Evolutionary conservation across 2,113 vertebrate genomes (phyloP).

Genomic region (Actenoides hombroni): DNA sequence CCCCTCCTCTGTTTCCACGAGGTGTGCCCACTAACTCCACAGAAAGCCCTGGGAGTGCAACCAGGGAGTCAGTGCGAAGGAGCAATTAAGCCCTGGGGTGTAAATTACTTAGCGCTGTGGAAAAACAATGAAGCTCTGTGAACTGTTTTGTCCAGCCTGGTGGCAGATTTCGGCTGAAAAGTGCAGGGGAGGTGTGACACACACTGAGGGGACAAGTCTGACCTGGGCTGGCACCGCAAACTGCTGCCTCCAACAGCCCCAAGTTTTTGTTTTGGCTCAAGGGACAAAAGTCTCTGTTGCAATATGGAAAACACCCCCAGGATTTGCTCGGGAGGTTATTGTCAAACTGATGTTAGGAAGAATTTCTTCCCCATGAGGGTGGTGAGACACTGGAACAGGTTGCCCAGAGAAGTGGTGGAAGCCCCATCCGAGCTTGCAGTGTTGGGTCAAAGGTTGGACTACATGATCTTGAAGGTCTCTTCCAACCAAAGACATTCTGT

Average conservation of each 20-base stretch:
- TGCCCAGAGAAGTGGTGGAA: too few relatives aligned
- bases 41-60: constrained; percentile 5
- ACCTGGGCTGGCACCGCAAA: background rate
- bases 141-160: background rate
- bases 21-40: background rate
- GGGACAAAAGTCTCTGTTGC: background rate
- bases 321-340: background rate
- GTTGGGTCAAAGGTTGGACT: too few relatives aligned
- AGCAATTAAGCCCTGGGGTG: constrained; percentile 14
- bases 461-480: too few relatives aligned
- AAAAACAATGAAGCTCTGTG: constrained; percentile 21
- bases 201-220: fast-evolving
- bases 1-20: background rate
- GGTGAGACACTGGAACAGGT: too few relatives aligned
- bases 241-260: background rate
- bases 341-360: background rate
- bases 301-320: fast-evolving
- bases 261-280: background rate
- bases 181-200: fast-evolving
- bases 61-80: background rate
- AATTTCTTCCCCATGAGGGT: too few relatives aligned
- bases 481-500: too few relatives aligned
- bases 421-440: too few relatives aligned
- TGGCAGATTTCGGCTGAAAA: background rate
- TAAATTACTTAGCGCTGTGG: background rate